Evolutionary conservation across 1,140 invertebrate genomes (phyloP).

Genomic region (Chelonus insularis): DNA sequence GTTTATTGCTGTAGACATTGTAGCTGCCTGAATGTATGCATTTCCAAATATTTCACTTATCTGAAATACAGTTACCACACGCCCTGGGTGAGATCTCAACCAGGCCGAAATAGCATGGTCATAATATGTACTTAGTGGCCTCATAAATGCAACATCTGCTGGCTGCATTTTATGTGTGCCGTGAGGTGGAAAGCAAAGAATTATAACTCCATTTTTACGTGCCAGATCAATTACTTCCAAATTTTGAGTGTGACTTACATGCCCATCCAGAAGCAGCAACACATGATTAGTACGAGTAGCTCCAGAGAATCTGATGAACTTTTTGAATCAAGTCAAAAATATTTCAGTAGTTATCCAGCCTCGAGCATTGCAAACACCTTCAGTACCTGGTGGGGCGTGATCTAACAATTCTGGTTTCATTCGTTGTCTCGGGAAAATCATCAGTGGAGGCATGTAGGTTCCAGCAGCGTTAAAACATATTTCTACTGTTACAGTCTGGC

Average conservation of each 20-base stretch:
- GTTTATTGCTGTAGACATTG: constrained; percentile 40
- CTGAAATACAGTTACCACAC: constrained; percentile 38
- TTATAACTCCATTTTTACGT: constrained; percentile 42
- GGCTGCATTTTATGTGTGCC: constrained; percentile 51
- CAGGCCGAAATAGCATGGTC: constrained; percentile 40
- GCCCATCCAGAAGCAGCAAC: constrained; percentile 50
- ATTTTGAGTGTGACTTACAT: constrained; percentile 49
- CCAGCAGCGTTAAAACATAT: constrained; percentile 45
- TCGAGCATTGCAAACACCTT: constrained; percentile 37
- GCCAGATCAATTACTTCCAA: constrained; percentile 46
- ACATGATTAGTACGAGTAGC: constrained; percentile 36
- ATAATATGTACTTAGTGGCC: constrained; percentile 46
- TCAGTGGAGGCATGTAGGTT: constrained; percentile 41
- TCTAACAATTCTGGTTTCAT: constrained; percentile 30
- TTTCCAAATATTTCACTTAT: constrained; percentile 39
- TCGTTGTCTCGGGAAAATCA: constrained; percentile 44
- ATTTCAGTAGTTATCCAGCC: constrained; percentile 45
- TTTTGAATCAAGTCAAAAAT: constrained; percentile 48
- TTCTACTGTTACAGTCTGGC: constrained; percentile 40
- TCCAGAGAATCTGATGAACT: constrained; percentile 38
- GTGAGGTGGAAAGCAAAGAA: constrained; percentile 51
- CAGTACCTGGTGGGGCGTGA: constrained; percentile 34
- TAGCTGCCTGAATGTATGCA: constrained; percentile 44
- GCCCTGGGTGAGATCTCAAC: constrained; percentile 38
- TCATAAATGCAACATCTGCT: constrained; percentile 49